These are phyloP conservation scores for Tretioscincus oriximinensis DNA, from an alignment of 2,113 vertebrate species.

Conservation along the genomic window DNA sequence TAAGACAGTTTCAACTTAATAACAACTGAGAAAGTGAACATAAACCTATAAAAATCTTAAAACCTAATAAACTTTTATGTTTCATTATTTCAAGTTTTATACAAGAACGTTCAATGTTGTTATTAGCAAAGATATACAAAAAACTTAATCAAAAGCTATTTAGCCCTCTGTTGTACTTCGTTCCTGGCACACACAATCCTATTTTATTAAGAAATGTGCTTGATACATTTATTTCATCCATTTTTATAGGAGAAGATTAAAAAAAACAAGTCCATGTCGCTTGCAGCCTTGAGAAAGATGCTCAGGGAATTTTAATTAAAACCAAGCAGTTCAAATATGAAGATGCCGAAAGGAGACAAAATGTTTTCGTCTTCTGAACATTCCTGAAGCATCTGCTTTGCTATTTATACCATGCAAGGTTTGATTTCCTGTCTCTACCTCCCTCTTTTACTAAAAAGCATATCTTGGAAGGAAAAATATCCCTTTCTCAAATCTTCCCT, in stretches of 20 bases:
- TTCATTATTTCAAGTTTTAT: too few relatives aligned
- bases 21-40: too few relatives aligned
- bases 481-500: background rate
- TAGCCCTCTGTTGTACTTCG: too few relatives aligned
- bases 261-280: background rate
- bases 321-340: background rate
- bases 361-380: constrained; percentile 7
- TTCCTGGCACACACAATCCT: background rate
- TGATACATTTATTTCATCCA: too few relatives aligned
- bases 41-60: too few relatives aligned
- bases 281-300: background rate
- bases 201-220: background rate
- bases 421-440: background rate
- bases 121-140: too few relatives aligned
- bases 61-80: too few relatives aligned
- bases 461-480: background rate
- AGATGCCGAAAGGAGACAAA: background rate
- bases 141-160: too few relatives aligned
- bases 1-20: too few relatives aligned
- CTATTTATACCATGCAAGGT: constrained; percentile 8
- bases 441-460: background rate
- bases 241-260: background rate
- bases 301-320: background rate
- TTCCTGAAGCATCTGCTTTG: constrained; percentile 11
- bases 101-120: too few relatives aligned